These are phyloP conservation scores for Sussaba pulchella DNA, from an alignment of 2,888 invertebrate genomes.

Conservation along the genomic window DNA sequence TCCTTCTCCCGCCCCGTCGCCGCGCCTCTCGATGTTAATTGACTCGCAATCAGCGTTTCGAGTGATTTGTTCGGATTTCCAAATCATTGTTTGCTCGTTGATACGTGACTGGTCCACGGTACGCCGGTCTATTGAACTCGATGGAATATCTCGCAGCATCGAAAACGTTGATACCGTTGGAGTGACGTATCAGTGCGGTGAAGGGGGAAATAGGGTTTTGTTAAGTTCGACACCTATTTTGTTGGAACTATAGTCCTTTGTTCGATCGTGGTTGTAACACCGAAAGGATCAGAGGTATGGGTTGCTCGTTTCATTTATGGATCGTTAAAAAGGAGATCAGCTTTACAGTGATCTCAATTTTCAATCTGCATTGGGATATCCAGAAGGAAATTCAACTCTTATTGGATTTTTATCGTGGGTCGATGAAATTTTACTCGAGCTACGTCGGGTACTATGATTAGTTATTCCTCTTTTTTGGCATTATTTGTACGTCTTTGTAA, in stretches of 20 bases:
- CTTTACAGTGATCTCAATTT: slow-evolving; percentile 15
- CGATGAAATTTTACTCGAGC: neutral
- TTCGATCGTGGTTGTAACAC: no score
- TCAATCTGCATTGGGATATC: neutral
- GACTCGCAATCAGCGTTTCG: slow-evolving; percentile 67
- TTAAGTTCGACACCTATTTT: no score
- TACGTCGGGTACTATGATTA: neutral
- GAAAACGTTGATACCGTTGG: slow-evolving; percentile 9
- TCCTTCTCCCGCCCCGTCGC: no score
- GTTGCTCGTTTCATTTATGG: neutral
- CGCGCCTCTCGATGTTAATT: slow-evolving; percentile 62
- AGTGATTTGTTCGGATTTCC: slow-evolving; percentile 64
- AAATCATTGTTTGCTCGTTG: slow-evolving; percentile 59
- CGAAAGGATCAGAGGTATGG: no score
- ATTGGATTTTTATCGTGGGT: neutral
- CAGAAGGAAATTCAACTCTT: neutral
- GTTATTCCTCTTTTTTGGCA: no score
- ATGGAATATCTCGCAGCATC: slow-evolving; percentile 22
- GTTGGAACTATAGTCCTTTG: no score
- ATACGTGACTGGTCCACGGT: slow-evolving; percentile 43
- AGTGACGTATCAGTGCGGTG: no score
- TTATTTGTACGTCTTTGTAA: no score
- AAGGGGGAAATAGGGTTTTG: no score
- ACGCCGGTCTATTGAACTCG: neutral
- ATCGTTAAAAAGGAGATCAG: neutral